Percentiles rank a stretch among this genome's conserved stretches.
phyloP scores from a whole-genome alignment of 2,888 invertebrate species.

The Syrista parreyssii region DNA sequence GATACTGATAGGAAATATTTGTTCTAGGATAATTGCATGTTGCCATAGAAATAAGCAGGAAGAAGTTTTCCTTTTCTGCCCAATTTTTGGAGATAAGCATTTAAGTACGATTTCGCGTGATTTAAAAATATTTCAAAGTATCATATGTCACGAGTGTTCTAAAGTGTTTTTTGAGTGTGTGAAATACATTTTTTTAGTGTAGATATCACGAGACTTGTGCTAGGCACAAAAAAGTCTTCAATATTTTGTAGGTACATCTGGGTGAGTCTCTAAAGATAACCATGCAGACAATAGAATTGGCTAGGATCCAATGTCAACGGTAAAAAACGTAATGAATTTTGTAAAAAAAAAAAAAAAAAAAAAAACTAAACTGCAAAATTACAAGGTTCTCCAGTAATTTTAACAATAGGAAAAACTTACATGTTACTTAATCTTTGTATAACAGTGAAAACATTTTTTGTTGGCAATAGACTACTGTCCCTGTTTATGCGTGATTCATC shows the following conservation, averaged over 20 bases:
- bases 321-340: slow-evolving; percentile 5
- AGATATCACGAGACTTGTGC: neutral
- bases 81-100: neutral
- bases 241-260: slow-evolving; percentile 3
- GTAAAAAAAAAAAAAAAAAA: neutral
- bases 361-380: neutral
- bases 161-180: neutral
- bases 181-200: neutral
- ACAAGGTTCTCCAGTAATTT: neutral
- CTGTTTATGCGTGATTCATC: neutral
- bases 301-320: slow-evolving; percentile 27
- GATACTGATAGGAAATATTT: neutral
- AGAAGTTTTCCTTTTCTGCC: neutral
- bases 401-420: neutral
- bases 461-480: neutral
- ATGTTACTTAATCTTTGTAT: neutral
- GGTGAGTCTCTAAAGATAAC: slow-evolving; percentile 33
- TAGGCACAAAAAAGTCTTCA: neutral
- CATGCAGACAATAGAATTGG: slow-evolving; percentile 26
- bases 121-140: neutral
- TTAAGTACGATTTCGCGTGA: neutral
- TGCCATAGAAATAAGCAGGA: neutral
- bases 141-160: neutral
- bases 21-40: neutral
- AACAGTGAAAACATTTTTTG: neutral